Evolutionary conservation across 2,888 invertebrate species (phyloP).

Genomic region (Cephonodes hylas): DNA sequence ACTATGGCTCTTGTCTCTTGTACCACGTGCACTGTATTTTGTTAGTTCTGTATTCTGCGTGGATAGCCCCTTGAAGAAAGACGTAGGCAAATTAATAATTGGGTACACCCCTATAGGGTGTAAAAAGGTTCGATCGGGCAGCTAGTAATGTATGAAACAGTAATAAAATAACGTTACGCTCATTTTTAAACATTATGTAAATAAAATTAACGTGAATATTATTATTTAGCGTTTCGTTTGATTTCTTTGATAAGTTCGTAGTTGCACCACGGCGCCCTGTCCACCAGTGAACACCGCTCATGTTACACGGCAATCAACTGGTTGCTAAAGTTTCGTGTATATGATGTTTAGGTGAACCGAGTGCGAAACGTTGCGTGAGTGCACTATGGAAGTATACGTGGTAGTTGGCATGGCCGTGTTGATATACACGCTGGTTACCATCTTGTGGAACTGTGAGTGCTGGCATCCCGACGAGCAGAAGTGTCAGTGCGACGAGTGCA

Average conservation of each 20-base stretch:
- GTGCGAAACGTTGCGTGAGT: constrained; percentile 22
- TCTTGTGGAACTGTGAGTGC: constrained; percentile 59
- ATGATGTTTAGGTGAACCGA: not conserved
- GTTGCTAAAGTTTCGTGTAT: not conserved
- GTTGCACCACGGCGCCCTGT: not conserved
- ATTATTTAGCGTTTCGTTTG: too few relatives aligned
- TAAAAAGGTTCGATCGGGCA: too few relatives aligned
- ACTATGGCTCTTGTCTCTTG: constrained; percentile 29
- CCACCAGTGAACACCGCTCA: constrained; percentile 34
- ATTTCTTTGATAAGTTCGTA: not conserved
- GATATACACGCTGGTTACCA: constrained; percentile 58
- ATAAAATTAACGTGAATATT: too few relatives aligned
- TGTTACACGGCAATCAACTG: constrained; percentile 20
- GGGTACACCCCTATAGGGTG: too few relatives aligned
- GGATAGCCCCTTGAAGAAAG: too few relatives aligned
- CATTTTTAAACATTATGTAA: too few relatives aligned
- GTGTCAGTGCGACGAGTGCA: constrained; percentile 71
- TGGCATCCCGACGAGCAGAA: constrained; percentile 55
- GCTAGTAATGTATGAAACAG: too few relatives aligned
- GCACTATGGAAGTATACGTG: constrained; percentile 69
- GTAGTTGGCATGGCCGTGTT: constrained; percentile 67
- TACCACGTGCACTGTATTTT: too few relatives aligned
- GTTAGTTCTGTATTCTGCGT: too few relatives aligned
- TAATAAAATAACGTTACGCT: too few relatives aligned
- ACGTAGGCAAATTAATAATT: too few relatives aligned